Percentiles rank a stretch among this genome's conserved stretches.
Conservation (phyloP, 92 coral and sea anemone species). For the Diadumene lineata region DNA sequence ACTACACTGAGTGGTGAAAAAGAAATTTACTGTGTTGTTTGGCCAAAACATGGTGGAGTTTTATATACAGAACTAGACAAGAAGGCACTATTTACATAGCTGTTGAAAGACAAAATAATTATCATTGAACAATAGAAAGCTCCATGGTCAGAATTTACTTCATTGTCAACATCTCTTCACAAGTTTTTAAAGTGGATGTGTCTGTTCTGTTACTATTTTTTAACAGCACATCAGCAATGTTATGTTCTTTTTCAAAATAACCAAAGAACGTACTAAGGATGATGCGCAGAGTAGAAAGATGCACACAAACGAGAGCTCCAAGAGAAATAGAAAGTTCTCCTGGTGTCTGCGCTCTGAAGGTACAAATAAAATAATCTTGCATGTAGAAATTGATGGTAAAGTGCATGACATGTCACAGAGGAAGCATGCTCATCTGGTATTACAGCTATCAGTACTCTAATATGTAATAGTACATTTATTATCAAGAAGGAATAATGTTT, state of each 20-base stretch:
- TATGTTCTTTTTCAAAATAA: conserved; percentile 16
- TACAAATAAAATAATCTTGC: too few species aligned
- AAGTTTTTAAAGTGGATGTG: too few species aligned
- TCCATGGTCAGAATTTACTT: neutral
- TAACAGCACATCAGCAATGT: neutral
- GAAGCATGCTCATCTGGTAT: too few species aligned
- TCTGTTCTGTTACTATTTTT: too few species aligned
- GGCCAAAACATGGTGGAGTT: neutral
- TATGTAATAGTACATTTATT: too few species aligned
- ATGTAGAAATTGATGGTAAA: too few species aligned
- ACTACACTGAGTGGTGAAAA: neutral
- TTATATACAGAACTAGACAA: neutral
- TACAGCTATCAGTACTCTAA: too few species aligned
- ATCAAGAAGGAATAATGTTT: too few species aligned
- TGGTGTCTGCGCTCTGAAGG: neutral
- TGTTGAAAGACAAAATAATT: neutral
- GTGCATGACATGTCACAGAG: too few species aligned
- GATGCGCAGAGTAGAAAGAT: neutral
- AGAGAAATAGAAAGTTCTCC: conserved; percentile 2
- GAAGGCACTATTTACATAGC: neutral
- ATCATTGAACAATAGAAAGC: neutral
- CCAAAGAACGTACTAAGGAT: neutral
- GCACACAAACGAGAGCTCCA: neutral
- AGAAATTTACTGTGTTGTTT: neutral
- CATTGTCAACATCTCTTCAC: neutral